A percentile compares a stretch with the other conserved stretches of the same genome.
Conservation (phyloP, 2,113 vertebrate species). For the Nesogale talazaci region DNA sequence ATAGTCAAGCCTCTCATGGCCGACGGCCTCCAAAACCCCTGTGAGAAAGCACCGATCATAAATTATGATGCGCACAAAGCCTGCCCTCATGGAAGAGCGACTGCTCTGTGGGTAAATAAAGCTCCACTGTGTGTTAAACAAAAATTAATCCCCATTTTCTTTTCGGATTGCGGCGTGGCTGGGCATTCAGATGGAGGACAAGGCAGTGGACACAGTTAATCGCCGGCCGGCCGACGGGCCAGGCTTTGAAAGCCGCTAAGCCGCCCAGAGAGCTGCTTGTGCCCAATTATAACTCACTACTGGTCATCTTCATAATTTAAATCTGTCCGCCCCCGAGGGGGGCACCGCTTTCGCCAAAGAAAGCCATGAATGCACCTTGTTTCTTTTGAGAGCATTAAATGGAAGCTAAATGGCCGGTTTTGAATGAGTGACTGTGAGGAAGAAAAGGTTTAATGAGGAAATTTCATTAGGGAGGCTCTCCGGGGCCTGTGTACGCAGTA, state of each 20-base stretch:
- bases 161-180: slow-evolving; percentile 81
- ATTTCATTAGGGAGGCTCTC: slow-evolving; percentile 95
- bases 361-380: slow-evolving; percentile 90
- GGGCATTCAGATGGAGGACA: slow-evolving; percentile 83
- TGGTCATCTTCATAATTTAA: slow-evolving; percentile 98
- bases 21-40: not conserved
- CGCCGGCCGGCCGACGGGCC: slow-evolving; percentile 86
- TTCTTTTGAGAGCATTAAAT: slow-evolving; percentile 93
- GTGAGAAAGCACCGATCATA: slow-evolving; percentile 51
- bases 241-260: slow-evolving; percentile 93
- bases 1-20: too few relatives aligned
- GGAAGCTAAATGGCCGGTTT: slow-evolving; percentile 93
- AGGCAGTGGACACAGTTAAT: slow-evolving; percentile 94
- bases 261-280: slow-evolving; percentile 96
- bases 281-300: slow-evolving; percentile 98
- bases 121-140: slow-evolving; percentile 84
- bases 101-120: slow-evolving; percentile 82
- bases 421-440: slow-evolving; percentile 94
- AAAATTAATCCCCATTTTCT: slow-evolving; percentile 85
- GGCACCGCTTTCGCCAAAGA: slow-evolving; percentile 87
- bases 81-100: slow-evolving; percentile 74
- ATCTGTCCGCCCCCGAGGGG: slow-evolving; percentile 89
- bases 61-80: slow-evolving; percentile 82
- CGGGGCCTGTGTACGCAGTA: slow-evolving; percentile 91
- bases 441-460: slow-evolving; percentile 97